These are phyloP conservation scores for Montipora efflorescens DNA, from an alignment of 64 coral and sea anemone genomes.

Conservation along the genomic window DNA sequence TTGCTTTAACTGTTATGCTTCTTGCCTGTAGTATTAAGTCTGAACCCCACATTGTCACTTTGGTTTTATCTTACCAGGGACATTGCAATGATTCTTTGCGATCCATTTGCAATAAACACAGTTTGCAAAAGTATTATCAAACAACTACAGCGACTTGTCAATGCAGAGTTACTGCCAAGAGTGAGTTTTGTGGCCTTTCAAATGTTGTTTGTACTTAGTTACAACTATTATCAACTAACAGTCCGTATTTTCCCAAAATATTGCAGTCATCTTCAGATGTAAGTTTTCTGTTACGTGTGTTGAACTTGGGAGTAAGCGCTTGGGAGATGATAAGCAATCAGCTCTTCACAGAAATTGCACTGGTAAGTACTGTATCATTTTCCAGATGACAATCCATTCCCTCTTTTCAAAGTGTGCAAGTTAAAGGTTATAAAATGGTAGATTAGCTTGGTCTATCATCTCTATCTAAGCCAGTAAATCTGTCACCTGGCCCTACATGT, in stretches of 20 bases:
- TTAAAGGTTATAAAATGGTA: not conserved
- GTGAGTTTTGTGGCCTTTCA: conserved; percentile 46
- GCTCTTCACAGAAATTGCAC: conserved; percentile 80
- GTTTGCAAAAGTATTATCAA: conserved; percentile 96
- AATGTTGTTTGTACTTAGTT: not conserved
- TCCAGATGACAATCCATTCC: not conserved
- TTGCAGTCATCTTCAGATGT: conserved; percentile 90
- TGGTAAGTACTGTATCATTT: conserved; percentile 62
- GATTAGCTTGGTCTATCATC: not conserved
- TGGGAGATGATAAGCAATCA: conserved; percentile 99
- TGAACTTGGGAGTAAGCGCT: conserved; percentile 93
- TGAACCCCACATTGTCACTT: not conserved
- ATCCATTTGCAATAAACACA: conserved; percentile 98
- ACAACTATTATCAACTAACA: not conserved
- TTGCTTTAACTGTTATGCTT: too few species aligned
- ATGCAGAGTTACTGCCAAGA: conserved; percentile 87
- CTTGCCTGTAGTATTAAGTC: too few species aligned
- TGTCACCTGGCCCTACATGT: too few species aligned
- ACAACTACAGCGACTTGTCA: conserved; percentile 80
- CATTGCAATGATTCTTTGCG: conserved; percentile 99
- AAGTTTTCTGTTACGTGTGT: conserved; percentile 80
- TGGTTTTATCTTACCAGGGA: conserved; percentile 65
- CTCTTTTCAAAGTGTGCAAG: too few species aligned
- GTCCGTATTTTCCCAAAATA: not conserved
- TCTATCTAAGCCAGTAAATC: too few species aligned